Base-by-base conservation (phyloP, 1,140 invertebrate genomes). In the Planococcus citri region DNA sequence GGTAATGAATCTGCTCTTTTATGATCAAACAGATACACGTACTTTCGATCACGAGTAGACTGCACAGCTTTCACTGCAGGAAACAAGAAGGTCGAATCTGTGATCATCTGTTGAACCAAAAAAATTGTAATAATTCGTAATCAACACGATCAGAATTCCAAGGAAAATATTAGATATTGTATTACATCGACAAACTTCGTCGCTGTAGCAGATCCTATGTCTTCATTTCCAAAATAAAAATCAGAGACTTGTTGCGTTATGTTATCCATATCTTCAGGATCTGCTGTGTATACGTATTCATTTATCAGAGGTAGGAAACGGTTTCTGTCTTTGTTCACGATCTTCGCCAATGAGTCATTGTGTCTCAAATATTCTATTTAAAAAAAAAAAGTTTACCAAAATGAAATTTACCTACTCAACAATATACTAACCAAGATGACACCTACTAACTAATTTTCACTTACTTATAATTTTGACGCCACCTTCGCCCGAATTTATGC, bases 401-500 rank as follows among this genome's bases (percentile, higher is more conserved):
- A 41, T 10, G n/a, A 10, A 41, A 41, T n/a, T 10, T n/a, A 41
- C 9, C n/a, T 41, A 41, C n/a, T 10, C n/a, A 41, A 9, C 37
- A 41, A 10, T 41, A n/a, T n/a, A n/a, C n/a, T n/a, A n/a, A n/a
- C n/a, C n/a, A n/a, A n/a, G n/a, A n/a, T n/a, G n/a, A n/a, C n/a
- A n/a, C n/a, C n/a, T n/a, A n/a, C n/a, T n/a, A n/a, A n/a, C n/a
- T n/a, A n/a, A n/a, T n/a, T 14, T 37, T 6, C 33, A n/a, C 22
- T 24, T 20, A 68, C 64, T 68, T 68, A 6, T 27, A 6, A 21
- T 10, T 24, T 27, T 27, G 24, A 68, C 4, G 24, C 1, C n/a
- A n/a, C 64, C 64, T 68, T 68, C 64, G 24, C 20, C 64, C 3
- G 64, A 68, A 29, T 25, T 68, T 4, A 68, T 27, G n/a, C 64